phyloP scores from a whole-genome alignment of 2,797 vertebrate genomes.

The Tamandua tetradactyla region DNA sequence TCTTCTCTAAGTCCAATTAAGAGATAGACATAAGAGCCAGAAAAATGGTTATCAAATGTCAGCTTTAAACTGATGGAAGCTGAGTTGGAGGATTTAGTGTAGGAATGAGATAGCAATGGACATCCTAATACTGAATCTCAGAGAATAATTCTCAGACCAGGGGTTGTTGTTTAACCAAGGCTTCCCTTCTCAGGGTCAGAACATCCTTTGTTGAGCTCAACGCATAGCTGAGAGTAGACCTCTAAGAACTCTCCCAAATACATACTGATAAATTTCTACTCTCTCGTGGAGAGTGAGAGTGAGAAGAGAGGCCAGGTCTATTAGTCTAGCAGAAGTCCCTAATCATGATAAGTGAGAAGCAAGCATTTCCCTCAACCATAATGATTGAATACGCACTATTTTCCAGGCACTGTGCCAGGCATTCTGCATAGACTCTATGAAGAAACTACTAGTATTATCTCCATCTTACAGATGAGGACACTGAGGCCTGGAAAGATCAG shows the following conservation, averaged over 20 bases:
- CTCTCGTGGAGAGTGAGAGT: not conserved
- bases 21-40: not conserved
- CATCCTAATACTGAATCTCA: not conserved
- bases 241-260: not conserved
- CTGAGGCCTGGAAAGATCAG: not conserved
- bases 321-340: not conserved
- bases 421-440: not conserved
- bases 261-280: not conserved
- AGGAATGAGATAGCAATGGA: not conserved
- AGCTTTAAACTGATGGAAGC: not conserved
- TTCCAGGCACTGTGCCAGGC: not conserved
- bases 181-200: not conserved
- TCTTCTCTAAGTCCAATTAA: not conserved
- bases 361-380: not conserved
- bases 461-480: not conserved
- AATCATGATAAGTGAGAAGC: too few relatives aligned
- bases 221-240: not conserved
- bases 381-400: not conserved
- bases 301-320: not conserved
- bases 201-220: not conserved
- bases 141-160: not conserved
- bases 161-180: not conserved
- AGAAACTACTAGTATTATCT: not conserved
- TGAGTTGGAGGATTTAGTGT: not conserved
- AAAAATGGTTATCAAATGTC: constrained; percentile 1